Evolutionary conservation across 2,888 invertebrate species (phyloP), one percentile per base, ranked within the genome.

Genomic region (Himalopsyche kuldschensis): DNA sequence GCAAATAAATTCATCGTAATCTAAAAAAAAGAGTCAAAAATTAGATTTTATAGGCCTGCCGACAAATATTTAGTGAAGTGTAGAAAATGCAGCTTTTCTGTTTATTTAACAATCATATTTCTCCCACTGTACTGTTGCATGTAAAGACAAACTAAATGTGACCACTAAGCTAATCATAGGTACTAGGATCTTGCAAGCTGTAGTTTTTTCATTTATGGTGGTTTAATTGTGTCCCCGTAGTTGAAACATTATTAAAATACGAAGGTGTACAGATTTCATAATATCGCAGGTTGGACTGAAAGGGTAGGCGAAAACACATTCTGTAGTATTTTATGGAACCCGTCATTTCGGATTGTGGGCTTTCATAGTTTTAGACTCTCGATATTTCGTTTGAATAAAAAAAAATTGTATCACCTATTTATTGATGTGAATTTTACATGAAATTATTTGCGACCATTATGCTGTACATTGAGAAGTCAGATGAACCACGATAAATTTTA

Each of bases 211-310:
- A 80, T 82, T 80, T 80, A 82, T 82, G 80, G 84, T 84, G 82
- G 82, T 82, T 80, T 82, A 82, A 82, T 80, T 77, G 63, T 83
- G 77, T 82, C 63, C 82, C 77, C 46, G 81, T 84, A 84, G 84
- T 41, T 41, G 41, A 41, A 63, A 79, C 76, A 79, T n/a, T 46
- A 30, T 46, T 82, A 69, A 41, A 31, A 76, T 32, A 47, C 15
- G 69, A 80, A 81, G 55, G 47, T 84, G 82, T 84, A 84, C 84
- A 84, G 81, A 30, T 84, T 80, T 79, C 41, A 79, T 79, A 79
- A 35, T 76, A 80, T 41, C 75, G 41, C 75, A 47, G 48, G 76
- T 76, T 81, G 81, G 81, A 81, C 81, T 48, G 81, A 81, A 76
- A 76, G 76, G 81, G 81, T 76, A 81, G 81, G 48, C 41, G 27